Evolutionary conservation across 2,888 invertebrate species (phyloP).

Genomic region (Pammene fasciana): DNA sequence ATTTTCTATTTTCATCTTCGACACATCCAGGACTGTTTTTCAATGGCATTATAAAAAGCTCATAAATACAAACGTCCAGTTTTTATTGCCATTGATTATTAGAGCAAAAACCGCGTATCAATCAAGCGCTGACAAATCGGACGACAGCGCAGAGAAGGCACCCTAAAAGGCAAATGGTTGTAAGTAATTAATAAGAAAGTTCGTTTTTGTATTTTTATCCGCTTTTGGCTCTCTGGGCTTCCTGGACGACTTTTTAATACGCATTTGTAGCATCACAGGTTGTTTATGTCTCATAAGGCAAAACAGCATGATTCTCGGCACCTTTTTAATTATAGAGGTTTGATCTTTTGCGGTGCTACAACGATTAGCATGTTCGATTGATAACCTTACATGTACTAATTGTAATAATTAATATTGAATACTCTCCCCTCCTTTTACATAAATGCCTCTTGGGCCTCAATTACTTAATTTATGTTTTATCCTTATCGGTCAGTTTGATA

Average conservation of each 20-base stretch:
- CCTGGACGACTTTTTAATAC: conserved; percentile 10
- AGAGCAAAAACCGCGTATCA: conserved; percentile 45
- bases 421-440: too few relatives aligned
- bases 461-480: too few relatives aligned
- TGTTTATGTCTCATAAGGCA: not conserved
- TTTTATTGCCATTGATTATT: conserved; percentile 33
- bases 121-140: conserved; percentile 55
- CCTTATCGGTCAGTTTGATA: too few relatives aligned
- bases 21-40: conserved; percentile 1
- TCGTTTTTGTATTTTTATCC: conserved; percentile 3
- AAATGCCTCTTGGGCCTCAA: too few relatives aligned
- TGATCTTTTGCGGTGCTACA: not conserved
- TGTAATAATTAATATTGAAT: too few relatives aligned
- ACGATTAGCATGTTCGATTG: not conserved
- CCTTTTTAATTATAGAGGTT: conserved; percentile 1
- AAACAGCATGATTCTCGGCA: not conserved
- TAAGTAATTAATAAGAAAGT: conserved; percentile 34
- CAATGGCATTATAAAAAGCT: conserved; percentile 1
- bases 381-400: not conserved
- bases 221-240: conserved; percentile 3
- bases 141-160: conserved; percentile 44
- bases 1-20: not conserved
- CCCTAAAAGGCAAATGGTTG: conserved; percentile 51
- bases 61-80: conserved; percentile 29
- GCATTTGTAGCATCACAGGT: not conserved